Conservation (phyloP, 2,888 invertebrate species). For the Orthosia cruda region DNA sequence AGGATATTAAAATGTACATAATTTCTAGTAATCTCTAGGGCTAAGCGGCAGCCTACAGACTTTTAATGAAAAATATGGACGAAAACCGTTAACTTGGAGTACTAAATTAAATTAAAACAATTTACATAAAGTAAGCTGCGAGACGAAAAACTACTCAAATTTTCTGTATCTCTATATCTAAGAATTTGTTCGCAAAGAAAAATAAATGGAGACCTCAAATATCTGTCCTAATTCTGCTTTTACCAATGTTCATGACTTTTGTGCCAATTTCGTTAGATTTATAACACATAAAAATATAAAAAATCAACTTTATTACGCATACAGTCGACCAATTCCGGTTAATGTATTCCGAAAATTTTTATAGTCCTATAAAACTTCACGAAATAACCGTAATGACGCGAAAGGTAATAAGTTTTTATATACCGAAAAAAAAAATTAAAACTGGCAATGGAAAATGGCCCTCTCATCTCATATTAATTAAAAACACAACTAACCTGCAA, state of each 20-base stretch:
- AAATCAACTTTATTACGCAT: conserved; percentile 55
- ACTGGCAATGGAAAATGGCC: conserved; percentile 39
- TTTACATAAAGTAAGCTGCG: conserved; percentile 36
- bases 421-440: conserved; percentile 47
- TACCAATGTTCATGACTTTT: conserved; percentile 11
- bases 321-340: conserved; percentile 54
- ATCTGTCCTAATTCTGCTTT: conserved; percentile 11
- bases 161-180: conserved; percentile 6
- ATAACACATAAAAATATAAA: conserved; percentile 62
- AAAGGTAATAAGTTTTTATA: conserved; percentile 65
- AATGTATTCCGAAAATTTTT: conserved; percentile 53
- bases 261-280: conserved; percentile 35
- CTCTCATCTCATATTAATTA: conserved; percentile 81
- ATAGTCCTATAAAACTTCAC: conserved; percentile 62
- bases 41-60: conserved; percentile 29
- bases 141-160: conserved; percentile 31
- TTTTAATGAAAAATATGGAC: conserved; percentile 58
- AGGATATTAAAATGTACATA: conserved; percentile 50
- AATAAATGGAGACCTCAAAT: conserved; percentile 1
- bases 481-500: conserved; percentile 89
- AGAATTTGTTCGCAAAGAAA: conserved; percentile 8
- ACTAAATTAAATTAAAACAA: conserved; percentile 54
- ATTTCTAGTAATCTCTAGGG: conserved; percentile 50
- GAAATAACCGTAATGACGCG: conserved; percentile 44
- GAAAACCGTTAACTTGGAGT: conserved; percentile 36